These are phyloP conservation scores for Apolygus lucorum DNA, from an alignment of 1,140 invertebrate species.

Conservation along the genomic window DNA sequence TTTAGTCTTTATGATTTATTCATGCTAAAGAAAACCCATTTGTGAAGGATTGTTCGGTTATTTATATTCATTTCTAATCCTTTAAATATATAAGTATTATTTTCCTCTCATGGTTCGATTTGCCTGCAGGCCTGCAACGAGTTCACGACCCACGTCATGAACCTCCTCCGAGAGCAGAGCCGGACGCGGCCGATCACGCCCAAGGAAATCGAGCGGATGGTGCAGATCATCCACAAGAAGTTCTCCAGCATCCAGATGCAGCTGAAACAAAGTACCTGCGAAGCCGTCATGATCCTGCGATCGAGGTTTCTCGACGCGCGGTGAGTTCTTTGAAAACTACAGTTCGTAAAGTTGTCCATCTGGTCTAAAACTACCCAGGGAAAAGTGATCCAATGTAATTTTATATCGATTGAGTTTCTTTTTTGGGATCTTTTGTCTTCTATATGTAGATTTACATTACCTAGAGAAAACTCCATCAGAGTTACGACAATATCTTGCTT, in stretches of 20 bases:
- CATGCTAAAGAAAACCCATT: too few species aligned
- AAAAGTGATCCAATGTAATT: conserved; percentile 3
- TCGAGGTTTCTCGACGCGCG: conserved; percentile 89
- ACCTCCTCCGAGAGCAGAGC: conserved; percentile 93
- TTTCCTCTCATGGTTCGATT: too few species aligned
- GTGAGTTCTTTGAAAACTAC: too few species aligned
- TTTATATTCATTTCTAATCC: too few species aligned
- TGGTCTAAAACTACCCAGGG: not conserved
- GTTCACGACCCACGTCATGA: conserved; percentile 99
- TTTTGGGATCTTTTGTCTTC: not conserved
- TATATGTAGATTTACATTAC: too few species aligned
- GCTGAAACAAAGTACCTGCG: conserved; percentile 98
- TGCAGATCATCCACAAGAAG: conserved; percentile 99
- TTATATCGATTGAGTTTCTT: not conserved
- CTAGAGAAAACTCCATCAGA: not conserved
- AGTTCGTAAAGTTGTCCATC: too few species aligned
- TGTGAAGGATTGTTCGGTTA: too few species aligned
- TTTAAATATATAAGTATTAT: too few species aligned
- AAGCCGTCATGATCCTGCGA: conserved; percentile 99
- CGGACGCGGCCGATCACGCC: conserved; percentile 91
- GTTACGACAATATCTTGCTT: too few species aligned
- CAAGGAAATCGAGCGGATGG: conserved; percentile 99
- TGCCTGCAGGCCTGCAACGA: conserved; percentile 96
- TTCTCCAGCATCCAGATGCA: conserved; percentile 99
- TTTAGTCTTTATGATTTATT: too few species aligned